Evolutionary conservation across 2,797 vertebrate species (phyloP).

Genomic region (Chiloscyllium punctatum): DNA sequence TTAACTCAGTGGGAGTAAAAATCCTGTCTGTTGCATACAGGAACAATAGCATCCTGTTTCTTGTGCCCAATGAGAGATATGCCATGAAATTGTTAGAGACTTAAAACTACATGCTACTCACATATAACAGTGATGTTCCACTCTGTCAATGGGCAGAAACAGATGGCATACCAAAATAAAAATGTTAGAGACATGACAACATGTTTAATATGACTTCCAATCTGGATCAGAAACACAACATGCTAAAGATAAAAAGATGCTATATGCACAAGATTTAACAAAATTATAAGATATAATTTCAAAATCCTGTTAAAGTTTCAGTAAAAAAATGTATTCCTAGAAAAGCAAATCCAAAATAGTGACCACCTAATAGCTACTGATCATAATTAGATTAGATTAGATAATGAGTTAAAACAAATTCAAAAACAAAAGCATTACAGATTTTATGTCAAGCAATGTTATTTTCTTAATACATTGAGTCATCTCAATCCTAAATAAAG

Average conservation of each 20-base stretch:
- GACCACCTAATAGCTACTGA: background rate
- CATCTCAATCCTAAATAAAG: background rate
- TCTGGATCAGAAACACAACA: background rate
- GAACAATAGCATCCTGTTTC: slow-evolving; percentile 45
- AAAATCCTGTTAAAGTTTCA: background rate
- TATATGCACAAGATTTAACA: background rate
- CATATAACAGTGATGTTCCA: slow-evolving; percentile 70
- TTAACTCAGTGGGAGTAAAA: slow-evolving; percentile 38
- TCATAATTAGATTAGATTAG: too few species aligned
- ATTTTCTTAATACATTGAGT: background rate
- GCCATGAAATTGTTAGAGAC: slow-evolving; percentile 44
- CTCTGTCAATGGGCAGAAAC: slow-evolving; percentile 60
- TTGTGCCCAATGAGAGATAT: slow-evolving; percentile 37
- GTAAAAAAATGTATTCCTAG: background rate
- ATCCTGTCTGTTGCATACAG: slow-evolving; percentile 39
- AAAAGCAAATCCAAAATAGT: background rate
- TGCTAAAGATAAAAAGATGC: too few species aligned
- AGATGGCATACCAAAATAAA: slow-evolving; percentile 61
- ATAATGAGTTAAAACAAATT: background rate
- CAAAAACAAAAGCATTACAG: background rate
- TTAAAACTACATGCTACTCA: slow-evolving; percentile 71
- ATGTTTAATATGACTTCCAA: background rate
- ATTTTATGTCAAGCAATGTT: background rate
- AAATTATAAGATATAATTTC: background rate
- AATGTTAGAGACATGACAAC: slow-evolving; percentile 54